Conservation (phyloP, 2,797 vertebrate species). For the Tadarida brasiliensis region DNA sequence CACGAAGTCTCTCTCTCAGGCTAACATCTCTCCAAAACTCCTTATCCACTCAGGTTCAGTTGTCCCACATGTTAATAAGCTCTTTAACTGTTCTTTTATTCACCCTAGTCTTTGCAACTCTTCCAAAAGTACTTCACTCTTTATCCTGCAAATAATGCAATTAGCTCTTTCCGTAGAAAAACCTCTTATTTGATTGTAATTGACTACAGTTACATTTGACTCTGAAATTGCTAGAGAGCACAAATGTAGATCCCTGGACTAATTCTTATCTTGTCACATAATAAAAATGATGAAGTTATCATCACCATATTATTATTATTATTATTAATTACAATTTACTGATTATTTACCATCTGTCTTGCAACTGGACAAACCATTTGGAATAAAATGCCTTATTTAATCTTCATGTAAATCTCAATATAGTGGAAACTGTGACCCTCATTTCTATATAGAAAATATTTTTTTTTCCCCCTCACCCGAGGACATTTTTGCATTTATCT, state of each 20-base stretch:
- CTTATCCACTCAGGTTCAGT: background rate
- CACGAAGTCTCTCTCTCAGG: background rate
- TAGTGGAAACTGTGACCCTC: background rate
- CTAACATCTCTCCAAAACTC: background rate
- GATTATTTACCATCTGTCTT: background rate
- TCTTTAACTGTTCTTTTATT: background rate
- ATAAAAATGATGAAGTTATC: background rate
- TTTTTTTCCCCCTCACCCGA: no score
- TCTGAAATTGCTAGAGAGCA: slow-evolving; percentile 28
- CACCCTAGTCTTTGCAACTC: background rate
- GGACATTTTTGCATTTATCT: no score
- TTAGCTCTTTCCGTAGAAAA: slow-evolving; percentile 38
- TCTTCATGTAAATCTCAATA: background rate
- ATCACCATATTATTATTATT: background rate
- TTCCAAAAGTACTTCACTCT: background rate
- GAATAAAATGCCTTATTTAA: background rate
- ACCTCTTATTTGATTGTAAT: background rate
- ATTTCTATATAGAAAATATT: background rate
- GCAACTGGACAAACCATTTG: background rate
- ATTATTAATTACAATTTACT: background rate
- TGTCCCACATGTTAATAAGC: background rate
- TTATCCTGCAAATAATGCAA: background rate
- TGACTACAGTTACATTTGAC: background rate
- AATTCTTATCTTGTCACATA: background rate
- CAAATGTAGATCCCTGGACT: background rate